phyloP scores from a whole-genome alignment of 2,888 invertebrate species.

The Drosophila barbarae region DNA sequence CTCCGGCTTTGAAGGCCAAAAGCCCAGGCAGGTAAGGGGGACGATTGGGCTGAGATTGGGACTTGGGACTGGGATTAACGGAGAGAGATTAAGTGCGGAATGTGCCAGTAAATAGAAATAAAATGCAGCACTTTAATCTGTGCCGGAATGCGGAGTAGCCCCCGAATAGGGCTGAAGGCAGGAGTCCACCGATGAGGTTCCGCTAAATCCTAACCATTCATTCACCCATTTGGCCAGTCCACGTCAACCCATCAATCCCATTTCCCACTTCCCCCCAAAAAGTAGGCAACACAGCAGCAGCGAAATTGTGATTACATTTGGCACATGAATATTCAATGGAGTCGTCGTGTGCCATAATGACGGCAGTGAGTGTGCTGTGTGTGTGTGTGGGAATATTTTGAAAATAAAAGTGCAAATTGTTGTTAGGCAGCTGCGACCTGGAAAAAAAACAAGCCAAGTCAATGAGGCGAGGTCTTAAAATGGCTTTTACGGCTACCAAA shows the following conservation, averaged over 20 bases:
- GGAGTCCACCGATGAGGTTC: background rate
- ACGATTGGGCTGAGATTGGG: background rate
- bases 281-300: background rate
- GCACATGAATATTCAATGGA: slow-evolving; percentile 58
- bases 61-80: slow-evolving; percentile 2
- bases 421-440: slow-evolving; percentile 12
- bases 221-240: slow-evolving; percentile 9
- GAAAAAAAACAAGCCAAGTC: background rate
- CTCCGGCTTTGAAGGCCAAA: slow-evolving; percentile 8
- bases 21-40: slow-evolving; percentile 5
- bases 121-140: slow-evolving; percentile 24
- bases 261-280: background rate
- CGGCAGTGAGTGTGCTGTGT: background rate
- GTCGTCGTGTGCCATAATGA: slow-evolving; percentile 25
- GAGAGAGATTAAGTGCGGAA: slow-evolving; percentile 20
- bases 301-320: slow-evolving; percentile 34
- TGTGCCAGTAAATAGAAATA: slow-evolving; percentile 23
- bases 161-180: background rate
- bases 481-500: slow-evolving; percentile 6
- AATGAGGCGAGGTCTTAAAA: slow-evolving; percentile 23
- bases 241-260: slow-evolving; percentile 2
- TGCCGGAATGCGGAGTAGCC: slow-evolving; percentile 2
- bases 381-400: slow-evolving; percentile 1
- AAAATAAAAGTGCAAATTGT: slow-evolving; percentile 21
- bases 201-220: background rate